Conservation (phyloP, 2,797 vertebrate species). For the Sebastes kiyomatsui region DNA sequence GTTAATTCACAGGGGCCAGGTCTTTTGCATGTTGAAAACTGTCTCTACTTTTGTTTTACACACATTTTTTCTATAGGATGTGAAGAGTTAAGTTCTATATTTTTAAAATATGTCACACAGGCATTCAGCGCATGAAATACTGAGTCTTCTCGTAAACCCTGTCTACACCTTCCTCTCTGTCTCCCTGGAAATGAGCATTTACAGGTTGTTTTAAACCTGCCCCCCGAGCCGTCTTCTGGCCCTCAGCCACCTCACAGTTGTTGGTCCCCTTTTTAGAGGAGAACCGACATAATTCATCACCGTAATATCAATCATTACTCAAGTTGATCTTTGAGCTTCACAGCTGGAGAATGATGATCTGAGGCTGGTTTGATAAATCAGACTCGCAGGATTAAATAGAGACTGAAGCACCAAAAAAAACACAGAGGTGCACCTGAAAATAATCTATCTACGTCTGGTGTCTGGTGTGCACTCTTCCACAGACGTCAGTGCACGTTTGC, state of each 20-base stretch:
- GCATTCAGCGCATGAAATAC: conserved; percentile 30
- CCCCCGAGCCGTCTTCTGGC: conserved; percentile 22
- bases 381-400: conserved; percentile 16
- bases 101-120: conserved; percentile 5
- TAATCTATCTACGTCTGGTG: conserved; percentile 30
- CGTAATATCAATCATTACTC: conserved; percentile 29
- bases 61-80: background rate
- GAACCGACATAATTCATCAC: conserved; percentile 33
- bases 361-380: conserved; percentile 38
- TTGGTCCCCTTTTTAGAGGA: conserved; percentile 32
- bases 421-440: conserved; percentile 46
- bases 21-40: background rate
- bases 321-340: conserved; percentile 25
- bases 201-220: conserved; percentile 27
- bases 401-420: conserved; percentile 13
- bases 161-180: conserved; percentile 3
- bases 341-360: conserved; percentile 43
- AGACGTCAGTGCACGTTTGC: background rate
- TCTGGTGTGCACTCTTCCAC: conserved; percentile 18
- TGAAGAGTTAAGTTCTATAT: background rate
- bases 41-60: background rate
- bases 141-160: conserved; percentile 17
- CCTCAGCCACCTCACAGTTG: background rate
- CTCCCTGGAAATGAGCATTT: conserved; percentile 17
- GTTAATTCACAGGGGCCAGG: background rate